phyloP scores from a whole-genome alignment of 2,888 invertebrate species.

The Oligia strigilis region DNA sequence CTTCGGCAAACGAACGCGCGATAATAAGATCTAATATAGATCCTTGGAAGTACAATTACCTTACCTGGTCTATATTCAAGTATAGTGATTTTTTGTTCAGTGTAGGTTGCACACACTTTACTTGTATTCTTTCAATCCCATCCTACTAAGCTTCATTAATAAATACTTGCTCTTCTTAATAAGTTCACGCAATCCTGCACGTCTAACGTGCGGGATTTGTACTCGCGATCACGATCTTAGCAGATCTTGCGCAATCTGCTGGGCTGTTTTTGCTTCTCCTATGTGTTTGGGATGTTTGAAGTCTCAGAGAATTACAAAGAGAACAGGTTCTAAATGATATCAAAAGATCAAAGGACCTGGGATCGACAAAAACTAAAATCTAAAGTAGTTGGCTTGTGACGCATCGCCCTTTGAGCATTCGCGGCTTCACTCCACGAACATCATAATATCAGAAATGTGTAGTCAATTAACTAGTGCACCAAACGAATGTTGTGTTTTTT shows the following conservation, averaged over 20 bases:
- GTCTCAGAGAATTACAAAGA: neutral
- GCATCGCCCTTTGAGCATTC: constrained; percentile 2
- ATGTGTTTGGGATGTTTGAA: neutral
- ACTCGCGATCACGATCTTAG: neutral
- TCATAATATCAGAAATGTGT: neutral
- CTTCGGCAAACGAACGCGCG: neutral
- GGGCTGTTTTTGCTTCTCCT: neutral
- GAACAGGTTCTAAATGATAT: constrained; percentile 18
- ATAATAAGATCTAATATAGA: neutral
- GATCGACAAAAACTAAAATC: constrained; percentile 8
- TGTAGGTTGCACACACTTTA: neutral
- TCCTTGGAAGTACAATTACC: neutral
- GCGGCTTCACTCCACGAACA: neutral
- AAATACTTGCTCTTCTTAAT: neutral
- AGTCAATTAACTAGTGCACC: neutral
- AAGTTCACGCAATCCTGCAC: constrained; percentile 1
- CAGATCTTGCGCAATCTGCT: constrained; percentile 6
- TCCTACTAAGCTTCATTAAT: neutral
- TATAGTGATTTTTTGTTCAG: neutral
- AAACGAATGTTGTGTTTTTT: constrained; percentile 2
- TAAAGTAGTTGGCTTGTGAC: constrained; percentile 8
- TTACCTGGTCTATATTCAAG: neutral
- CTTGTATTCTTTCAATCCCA: neutral
- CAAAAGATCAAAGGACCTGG: neutral
- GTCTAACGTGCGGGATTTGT: neutral